A percentile compares a stretch with the other conserved stretches of the same genome.
phyloP scores from a whole-genome alignment of 2,888 invertebrate genomes.

The Charanyca ferruginea region DNA sequence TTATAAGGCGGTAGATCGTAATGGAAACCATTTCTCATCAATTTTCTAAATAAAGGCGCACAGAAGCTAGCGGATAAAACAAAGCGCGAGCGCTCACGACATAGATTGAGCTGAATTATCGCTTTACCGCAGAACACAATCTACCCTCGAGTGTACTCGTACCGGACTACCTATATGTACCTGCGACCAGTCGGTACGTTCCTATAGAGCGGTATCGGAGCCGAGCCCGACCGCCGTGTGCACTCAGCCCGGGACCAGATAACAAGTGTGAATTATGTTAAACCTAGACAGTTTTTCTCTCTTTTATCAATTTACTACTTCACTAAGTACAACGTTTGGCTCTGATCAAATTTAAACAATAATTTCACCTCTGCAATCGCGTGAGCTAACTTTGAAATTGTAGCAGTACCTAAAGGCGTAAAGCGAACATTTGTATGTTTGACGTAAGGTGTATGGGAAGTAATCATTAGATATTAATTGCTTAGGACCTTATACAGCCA shows the following conservation, averaged over 20 bases:
- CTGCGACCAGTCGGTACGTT: conserved; percentile 33
- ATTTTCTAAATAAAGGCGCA: conserved; percentile 91
- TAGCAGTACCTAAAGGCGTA: conserved; percentile 25
- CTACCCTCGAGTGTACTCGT: conserved; percentile 72
- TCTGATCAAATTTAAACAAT: conserved; percentile 80
- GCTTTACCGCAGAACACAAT: conserved; percentile 91
- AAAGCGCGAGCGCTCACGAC: conserved; percentile 90
- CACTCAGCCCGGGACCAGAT: conserved; percentile 82
- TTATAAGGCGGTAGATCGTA: conserved; percentile 88
- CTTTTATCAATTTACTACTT: conserved; percentile 85
- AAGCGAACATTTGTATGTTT: not conserved
- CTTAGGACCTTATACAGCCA: conserved; percentile 31
- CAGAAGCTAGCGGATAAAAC: conserved; percentile 90
- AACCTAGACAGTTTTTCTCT: conserved; percentile 83
- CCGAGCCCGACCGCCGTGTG: conserved; percentile 75
- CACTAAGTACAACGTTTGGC: conserved; percentile 81
- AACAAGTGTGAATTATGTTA: conserved; percentile 88
- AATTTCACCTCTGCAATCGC: conserved; percentile 61
- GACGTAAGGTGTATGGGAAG: conserved; percentile 16
- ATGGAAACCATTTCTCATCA: conserved; percentile 91
- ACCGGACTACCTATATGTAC: conserved; percentile 23
- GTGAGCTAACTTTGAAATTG: conserved; percentile 46
- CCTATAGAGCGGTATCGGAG: conserved; percentile 61
- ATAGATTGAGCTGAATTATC: conserved; percentile 91
- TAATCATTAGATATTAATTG: conserved; percentile 39